Evolutionary conservation across 2,888 invertebrate species (phyloP), one percentile per base, ranked within the genome.

Genomic region (Parnassius glacialis): DNA sequence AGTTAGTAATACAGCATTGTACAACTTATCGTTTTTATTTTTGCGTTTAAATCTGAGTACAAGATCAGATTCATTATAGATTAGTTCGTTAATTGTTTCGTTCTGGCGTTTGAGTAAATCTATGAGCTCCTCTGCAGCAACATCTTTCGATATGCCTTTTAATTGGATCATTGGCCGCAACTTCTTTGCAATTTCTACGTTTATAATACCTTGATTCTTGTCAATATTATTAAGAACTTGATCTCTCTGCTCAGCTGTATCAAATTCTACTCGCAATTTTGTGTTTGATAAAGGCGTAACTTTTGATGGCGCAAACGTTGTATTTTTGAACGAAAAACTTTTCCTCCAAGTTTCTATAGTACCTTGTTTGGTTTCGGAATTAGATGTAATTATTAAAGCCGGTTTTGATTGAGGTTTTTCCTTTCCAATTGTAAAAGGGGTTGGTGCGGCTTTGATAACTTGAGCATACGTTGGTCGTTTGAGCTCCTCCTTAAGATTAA

Each of bases 151-250:
- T 16, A 52, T 34, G 1, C 52, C 52, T 52, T 52, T 52, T 1
- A 52, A 20, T 12, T 34, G 52, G 41, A 52, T 16, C 52, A 52
- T 52, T 9, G 52, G 52, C 10, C 12, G 12, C 25, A 52, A n/a
- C 20, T 34, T 34, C 16, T 52, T 52, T 16, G 48, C 7, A 25
- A 25, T 25, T 25, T 25, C 48, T 1, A n/a, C 48, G 11, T 11
- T 48, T 9, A 13, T n/a, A 9, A 9, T 12, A 16, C 9, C 16
- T 9, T n/a, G 10, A 13, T 16, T n/a, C n/a, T 48, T n/a, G 2
- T n/a, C n/a, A 13, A 48, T 48, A 9, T 48, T 48, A 9, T 48
- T 48, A 9, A 25, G n/a, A 7, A 13, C 1, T n/a, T 10, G 10
- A 12, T 51, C 20, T 16, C 9, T 13, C 11, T 51, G 20, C 16